phyloP scores from a whole-genome alignment of 1,140 invertebrate species.

The Solenopsis invicta region DNA sequence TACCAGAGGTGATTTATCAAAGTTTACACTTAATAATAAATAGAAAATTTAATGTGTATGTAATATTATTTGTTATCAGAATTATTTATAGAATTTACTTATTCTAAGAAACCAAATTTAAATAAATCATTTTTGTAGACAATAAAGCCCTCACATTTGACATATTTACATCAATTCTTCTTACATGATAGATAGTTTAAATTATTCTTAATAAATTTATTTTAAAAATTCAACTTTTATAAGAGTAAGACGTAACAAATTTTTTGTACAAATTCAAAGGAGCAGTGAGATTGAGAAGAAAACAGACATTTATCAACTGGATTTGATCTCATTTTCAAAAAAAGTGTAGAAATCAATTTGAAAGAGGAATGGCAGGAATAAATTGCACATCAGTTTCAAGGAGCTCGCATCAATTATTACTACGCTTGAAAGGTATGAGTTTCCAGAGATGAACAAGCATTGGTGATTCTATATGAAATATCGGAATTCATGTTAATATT shows the following conservation, averaged over 20 bases:
- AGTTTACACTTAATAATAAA: neutral
- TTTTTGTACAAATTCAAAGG: constrained; percentile 17
- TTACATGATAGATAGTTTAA: neutral
- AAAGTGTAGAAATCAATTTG: neutral
- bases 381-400: constrained; percentile 1
- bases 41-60: neutral
- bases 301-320: neutral
- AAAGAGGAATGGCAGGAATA: constrained; percentile 20
- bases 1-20: no score
- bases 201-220: neutral
- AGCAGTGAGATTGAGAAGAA: neutral
- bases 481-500: neutral
- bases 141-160: neutral
- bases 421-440: constrained; percentile 15
- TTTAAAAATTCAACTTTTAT: neutral
- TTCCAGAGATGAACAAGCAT: neutral
- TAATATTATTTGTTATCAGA: neutral
- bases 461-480: neutral
- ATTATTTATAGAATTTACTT: no score
- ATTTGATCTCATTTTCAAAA: neutral
- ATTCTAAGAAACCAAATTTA: neutral
- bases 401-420: neutral
- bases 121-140: neutral
- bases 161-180: no score
- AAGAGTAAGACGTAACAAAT: neutral